phyloP scores from a whole-genome alignment of 2,797 vertebrate species.

The Agapornis canus region DNA sequence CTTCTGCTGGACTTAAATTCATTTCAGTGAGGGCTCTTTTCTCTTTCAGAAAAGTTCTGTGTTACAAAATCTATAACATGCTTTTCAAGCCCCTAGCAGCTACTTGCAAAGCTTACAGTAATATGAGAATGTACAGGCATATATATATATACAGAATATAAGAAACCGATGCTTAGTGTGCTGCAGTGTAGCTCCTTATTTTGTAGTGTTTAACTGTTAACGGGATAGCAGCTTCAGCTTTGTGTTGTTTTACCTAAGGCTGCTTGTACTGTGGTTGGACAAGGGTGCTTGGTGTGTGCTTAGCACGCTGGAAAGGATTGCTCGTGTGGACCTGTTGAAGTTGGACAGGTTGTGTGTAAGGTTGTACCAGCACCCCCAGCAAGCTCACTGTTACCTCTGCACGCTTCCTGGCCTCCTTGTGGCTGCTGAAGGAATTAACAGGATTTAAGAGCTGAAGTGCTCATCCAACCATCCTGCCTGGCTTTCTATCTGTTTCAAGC shows the following conservation, averaged over 20 bases:
- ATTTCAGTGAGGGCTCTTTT: background rate
- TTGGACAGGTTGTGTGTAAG: rapidly evolving
- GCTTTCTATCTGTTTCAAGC: background rate
- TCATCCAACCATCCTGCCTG: background rate
- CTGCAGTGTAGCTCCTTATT: background rate
- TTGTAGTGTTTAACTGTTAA: background rate
- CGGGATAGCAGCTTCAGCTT: background rate
- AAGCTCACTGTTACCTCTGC: background rate
- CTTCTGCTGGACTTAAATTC: background rate
- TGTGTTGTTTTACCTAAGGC: background rate
- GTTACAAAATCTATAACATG: background rate
- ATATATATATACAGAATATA: background rate
- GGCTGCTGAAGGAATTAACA: background rate
- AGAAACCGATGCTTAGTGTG: rapidly evolving
- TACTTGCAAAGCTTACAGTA: background rate
- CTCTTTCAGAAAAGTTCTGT: background rate
- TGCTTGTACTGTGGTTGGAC: background rate
- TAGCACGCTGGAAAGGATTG: background rate
- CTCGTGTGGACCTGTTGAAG: background rate
- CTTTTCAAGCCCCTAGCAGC: background rate
- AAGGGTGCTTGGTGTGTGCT: rapidly evolving
- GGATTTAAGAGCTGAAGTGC: background rate
- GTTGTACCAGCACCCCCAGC: background rate
- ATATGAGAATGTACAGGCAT: background rate
- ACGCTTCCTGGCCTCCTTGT: background rate